Evolutionary conservation across 2,888 invertebrate species (phyloP), one percentile per base, ranked within the genome.

Genomic region (Synanthedon myopaeformis): DNA sequence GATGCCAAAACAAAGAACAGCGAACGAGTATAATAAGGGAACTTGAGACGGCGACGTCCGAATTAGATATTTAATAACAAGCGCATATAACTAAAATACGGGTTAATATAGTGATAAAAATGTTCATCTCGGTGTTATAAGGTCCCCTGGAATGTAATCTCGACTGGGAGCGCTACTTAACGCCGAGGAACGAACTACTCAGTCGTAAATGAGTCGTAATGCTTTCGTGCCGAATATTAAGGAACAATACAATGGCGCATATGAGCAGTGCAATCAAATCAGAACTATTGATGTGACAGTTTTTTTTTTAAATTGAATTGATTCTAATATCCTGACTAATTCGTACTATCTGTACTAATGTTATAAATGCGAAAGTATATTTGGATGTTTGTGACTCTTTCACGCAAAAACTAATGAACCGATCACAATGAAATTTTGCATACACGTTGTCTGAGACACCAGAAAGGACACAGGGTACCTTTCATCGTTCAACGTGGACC

Each of bases 21-120:
- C 19, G 13, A 11, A 13, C 17, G 12, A 49, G 45, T 45, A 5
- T 49, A 49, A 49, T 19, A 23, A 49, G 49, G 19, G 49, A 49
- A 49, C 49, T 23, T 17, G 10, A 49, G 23, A 49, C 49, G 49
- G 58, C 53, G 57, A 58, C 62, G 60, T 53, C 66, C 61, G 63
- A 73, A 71, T 71, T 62, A 66, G 62, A 65, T 59, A 69, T 67
- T 70, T 73, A 70, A 73, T 74, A 70, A 68, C 62, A 64, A 57
- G 56, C 55, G 48, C 54, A 62, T 63, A 64, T 58, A 61, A 63
- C 67, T 63, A 64, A 70, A 72, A 66, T 68, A 62, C 62, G 61
- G 67, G 67, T 73, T 64, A 65, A 64, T 61, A 66, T 62, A 60
- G 70, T 66, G 65, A 71, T 74, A 74, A 74, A 73, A 77, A 70